Percentiles rank a stretch among this genome's conserved stretches.
phyloP scores from a whole-genome alignment of 2,888 invertebrate species.

The Sarcophaga variegata region DNA sequence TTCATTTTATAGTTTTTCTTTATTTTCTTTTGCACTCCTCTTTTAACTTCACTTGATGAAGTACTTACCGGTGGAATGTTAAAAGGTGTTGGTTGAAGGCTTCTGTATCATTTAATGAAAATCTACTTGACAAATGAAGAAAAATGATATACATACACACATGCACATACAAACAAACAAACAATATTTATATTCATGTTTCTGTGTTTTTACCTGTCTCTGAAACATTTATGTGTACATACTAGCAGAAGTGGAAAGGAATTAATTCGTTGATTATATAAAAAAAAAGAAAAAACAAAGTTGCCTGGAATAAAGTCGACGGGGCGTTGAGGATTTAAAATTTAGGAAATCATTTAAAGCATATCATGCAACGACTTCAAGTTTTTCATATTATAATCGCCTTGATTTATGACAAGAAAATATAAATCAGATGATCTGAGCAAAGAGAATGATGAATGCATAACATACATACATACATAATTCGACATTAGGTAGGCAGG shows the following conservation, averaged over 20 bases:
- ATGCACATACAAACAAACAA: background rate
- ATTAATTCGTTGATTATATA: background rate
- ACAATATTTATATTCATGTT: background rate
- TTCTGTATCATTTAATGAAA: constrained; percentile 63
- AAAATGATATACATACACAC: background rate
- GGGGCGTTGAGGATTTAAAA: too few species aligned
- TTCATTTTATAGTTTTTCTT: background rate
- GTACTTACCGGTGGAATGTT: constrained; percentile 31
- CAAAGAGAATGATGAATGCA: too few species aligned
- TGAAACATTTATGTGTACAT: background rate
- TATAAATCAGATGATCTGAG: too few species aligned
- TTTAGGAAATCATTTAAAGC: too few species aligned
- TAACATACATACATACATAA: too few species aligned
- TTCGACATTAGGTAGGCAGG: too few species aligned
- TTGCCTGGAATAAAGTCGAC: too few species aligned
- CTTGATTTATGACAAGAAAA: too few species aligned
- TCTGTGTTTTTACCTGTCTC: background rate
- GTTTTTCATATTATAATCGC: too few species aligned
- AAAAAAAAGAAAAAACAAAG: too few species aligned
- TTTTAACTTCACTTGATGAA: constrained; percentile 35
- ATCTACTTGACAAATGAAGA: constrained; percentile 54
- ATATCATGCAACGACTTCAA: too few species aligned
- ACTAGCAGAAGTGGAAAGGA: background rate
- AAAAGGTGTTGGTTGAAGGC: constrained; percentile 35
- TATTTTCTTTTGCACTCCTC: background rate